phyloP scores from a whole-genome alignment of 2,113 vertebrate species.

The Anoplopoma fimbria region DNA sequence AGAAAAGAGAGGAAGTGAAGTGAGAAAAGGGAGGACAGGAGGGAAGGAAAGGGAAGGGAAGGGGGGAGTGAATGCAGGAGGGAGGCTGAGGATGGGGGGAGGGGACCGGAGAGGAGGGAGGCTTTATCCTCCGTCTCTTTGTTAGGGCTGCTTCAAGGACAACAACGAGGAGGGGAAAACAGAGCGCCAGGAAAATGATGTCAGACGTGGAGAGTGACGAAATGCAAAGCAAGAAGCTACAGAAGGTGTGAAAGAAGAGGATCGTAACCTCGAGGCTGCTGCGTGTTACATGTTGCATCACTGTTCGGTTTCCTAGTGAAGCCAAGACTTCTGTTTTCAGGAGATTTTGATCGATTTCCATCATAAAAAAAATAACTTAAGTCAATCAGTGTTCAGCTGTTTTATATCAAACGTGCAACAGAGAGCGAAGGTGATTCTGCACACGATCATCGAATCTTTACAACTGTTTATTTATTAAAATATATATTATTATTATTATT shows the following conservation, averaged over 20 bases:
- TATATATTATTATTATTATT: no score
- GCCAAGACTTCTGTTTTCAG: not conserved
- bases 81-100: constrained; percentile 45
- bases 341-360: not conserved
- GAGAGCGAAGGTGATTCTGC: not conserved
- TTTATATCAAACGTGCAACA: not conserved
- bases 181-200: constrained; percentile 6
- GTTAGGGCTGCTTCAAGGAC: constrained; percentile 58
- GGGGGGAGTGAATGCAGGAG: constrained; percentile 16
- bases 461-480: not conserved
- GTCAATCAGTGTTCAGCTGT: not conserved
- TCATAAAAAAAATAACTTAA: not conserved
- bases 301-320: not conserved
- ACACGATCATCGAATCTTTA: no score
- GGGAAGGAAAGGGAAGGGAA: not conserved
- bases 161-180: constrained; percentile 33
- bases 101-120: constrained; percentile 43
- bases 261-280: no score
- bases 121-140: constrained; percentile 64
- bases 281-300: constrained; percentile 17
- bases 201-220: constrained; percentile 49
- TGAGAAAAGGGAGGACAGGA: not conserved
- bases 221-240: constrained; percentile 45
- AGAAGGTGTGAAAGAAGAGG: no score
- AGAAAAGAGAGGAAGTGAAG: constrained; percentile 28